Base-by-base conservation (phyloP, 1,140 invertebrate genomes). In the Listronotus bonariensis region DNA sequence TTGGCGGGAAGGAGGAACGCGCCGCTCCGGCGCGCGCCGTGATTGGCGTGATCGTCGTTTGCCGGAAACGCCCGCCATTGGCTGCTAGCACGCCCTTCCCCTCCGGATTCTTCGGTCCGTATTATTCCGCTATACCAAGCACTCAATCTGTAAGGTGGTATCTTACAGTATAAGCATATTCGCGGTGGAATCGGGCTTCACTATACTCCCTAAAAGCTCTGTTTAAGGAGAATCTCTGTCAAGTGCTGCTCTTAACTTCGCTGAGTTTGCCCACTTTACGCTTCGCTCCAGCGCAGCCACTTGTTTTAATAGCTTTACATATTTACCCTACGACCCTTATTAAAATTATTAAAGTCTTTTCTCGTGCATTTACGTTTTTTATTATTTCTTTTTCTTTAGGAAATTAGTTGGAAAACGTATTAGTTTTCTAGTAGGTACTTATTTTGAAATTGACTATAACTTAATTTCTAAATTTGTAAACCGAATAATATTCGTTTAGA, bases 101-200 rank as follows among this genome's bases (percentile, higher is more conserved):
- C 67, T 69, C 71, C 72, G 56, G 52, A 66, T 42, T 18, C 31
- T 36, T 36, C n/a, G 32, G 55, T 62, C 63, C 69, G 52, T 73
- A 74, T 72, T 73, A 75, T 72, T 70, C 40, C 45, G 72, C 67
- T 75, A 74, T 72, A 75, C 69, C 72, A 71, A 72, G 58, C 67
- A 75, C 74, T 76, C 75, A 77, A 77, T 76, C 75, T 77, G 71
- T 74, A 75, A 74, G 68, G 69, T 74, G 71, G 68, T 75, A 75
- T 74, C 75, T 76, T 76, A 72, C 71, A 36, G 52, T 69, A 76
- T 72, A 74, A 75, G 74, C 73, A 74, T 76, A 72, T 77, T 76
- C 73, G 76, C 69, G 74, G 74, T 74, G 72, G 73, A 74, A 74
- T 69, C 57, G 61, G 68, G 71, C 67, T 74, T 76, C 52, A 36